Evolutionary conservation across 1,140 invertebrate genomes (phyloP).

Genomic region (Homalodisca vitripennis): DNA sequence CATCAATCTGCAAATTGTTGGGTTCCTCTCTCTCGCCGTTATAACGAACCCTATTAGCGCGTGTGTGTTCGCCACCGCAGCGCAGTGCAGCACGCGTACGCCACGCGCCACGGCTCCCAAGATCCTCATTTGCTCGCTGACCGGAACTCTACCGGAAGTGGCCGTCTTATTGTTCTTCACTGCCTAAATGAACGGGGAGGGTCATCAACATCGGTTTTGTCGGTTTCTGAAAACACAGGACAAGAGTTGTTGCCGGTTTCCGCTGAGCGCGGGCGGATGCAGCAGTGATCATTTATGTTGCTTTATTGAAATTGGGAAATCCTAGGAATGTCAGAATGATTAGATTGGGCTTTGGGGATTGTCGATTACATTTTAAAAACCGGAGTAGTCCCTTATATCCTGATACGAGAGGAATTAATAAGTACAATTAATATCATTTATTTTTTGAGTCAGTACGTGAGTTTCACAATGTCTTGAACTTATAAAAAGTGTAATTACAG

Average conservation of each 20-base stretch:
- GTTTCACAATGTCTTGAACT: too few relatives aligned
- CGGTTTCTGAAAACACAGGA: background rate
- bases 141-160: conserved; percentile 8
- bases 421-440: too few relatives aligned
- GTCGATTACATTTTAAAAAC: too few relatives aligned
- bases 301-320: too few relatives aligned
- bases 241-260: background rate
- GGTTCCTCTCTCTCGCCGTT: background rate
- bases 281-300: too few relatives aligned
- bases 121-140: conserved; percentile 14
- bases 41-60: conserved; percentile 6
- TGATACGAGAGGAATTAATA: too few relatives aligned
- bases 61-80: background rate
- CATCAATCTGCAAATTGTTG: conserved; percentile 15
- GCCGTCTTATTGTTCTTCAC: conserved; percentile 10
- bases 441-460: too few relatives aligned
- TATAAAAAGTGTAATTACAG: too few relatives aligned
- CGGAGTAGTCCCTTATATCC: too few relatives aligned
- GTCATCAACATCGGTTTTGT: conserved; percentile 2
- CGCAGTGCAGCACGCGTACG: background rate
- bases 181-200: conserved; percentile 5
- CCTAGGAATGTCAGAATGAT: too few relatives aligned
- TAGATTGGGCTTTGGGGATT: too few relatives aligned
- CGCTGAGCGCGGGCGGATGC: too few relatives aligned
- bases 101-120: conserved; percentile 15